Conservation (phyloP, 2,797 vertebrate species). For the Helicolenus hilgendorfi region DNA sequence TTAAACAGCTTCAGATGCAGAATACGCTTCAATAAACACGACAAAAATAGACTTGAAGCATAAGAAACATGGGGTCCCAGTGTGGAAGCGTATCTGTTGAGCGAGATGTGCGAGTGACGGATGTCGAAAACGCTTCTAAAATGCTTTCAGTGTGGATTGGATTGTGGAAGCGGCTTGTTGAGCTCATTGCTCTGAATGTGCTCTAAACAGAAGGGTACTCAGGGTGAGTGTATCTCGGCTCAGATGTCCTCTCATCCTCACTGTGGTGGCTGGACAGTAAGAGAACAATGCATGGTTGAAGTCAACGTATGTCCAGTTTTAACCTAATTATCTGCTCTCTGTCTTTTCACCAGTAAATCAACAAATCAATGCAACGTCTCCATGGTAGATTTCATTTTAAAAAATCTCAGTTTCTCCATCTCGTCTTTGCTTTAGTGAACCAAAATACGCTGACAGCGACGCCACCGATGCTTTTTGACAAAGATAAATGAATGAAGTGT, state of each 20-base stretch:
- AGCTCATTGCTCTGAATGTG: too few species aligned
- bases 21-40: too few species aligned
- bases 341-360: neutral
- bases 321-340: neutral
- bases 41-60: too few species aligned
- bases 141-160: too few species aligned
- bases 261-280: neutral
- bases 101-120: too few species aligned
- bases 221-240: too few species aligned
- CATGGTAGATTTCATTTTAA: neutral
- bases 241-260: neutral
- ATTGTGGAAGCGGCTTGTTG: too few species aligned
- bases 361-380: neutral
- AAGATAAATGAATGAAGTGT: constrained; percentile 17
- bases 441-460: neutral
- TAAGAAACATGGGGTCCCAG: too few species aligned
- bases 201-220: too few species aligned
- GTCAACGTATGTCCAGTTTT: neutral
- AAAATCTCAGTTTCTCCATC: neutral
- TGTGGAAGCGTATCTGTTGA: too few species aligned
- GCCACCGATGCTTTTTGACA: constrained; percentile 4
- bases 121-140: too few species aligned
- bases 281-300: neutral
- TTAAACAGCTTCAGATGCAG: too few species aligned
- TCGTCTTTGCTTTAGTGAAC: neutral